Percentiles rank a stretch among this genome's conserved stretches.
Evolutionary conservation across 1,140 invertebrate species (phyloP).

Genomic region (Telenomus remus): DNA sequence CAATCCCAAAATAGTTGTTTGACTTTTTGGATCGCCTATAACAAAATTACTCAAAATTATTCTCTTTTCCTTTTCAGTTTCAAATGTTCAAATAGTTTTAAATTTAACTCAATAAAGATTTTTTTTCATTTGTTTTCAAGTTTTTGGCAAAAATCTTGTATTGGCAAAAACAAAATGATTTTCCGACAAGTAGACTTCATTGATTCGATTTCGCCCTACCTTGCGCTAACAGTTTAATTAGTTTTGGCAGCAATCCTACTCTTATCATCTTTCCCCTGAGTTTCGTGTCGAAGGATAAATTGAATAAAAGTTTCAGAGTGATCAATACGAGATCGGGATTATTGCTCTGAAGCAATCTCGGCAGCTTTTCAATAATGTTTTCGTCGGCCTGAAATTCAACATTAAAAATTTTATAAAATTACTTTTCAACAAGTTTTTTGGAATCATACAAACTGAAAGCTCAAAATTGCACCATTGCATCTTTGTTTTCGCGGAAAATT

Average conservation of each 20-base stretch:
- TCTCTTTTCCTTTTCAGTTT: not conserved
- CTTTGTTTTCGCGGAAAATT: slow-evolving; percentile 95
- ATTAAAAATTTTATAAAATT: slow-evolving; percentile 6
- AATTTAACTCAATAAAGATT: no score
- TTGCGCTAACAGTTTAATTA: slow-evolving; percentile 85
- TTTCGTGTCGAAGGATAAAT: slow-evolving; percentile 96
- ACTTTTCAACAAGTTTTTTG: not conserved
- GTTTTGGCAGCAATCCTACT: slow-evolving; percentile 90
- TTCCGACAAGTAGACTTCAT: no score
- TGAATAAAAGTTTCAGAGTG: slow-evolving; percentile 92
- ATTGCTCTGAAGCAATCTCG: slow-evolving; percentile 82
- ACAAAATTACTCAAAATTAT: slow-evolving; percentile 7
- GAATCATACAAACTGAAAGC: not conserved
- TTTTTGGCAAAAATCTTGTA: no score
- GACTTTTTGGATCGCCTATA: slow-evolving; percentile 87
- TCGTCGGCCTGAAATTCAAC: slow-evolving; percentile 75
- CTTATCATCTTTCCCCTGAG: slow-evolving; percentile 92
- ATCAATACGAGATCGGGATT: slow-evolving; percentile 91
- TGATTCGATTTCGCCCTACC: slow-evolving; percentile 73
- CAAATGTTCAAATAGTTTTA: no score
- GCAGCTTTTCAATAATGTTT: slow-evolving; percentile 85
- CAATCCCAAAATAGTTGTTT: slow-evolving; percentile 89
- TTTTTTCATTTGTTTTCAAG: no score
- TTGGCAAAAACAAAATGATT: no score
- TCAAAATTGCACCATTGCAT: slow-evolving; percentile 83